Evolutionary conservation across 2,888 invertebrate species (phyloP), one percentile per base, ranked within the genome.

Genomic region (Eupelmus urozonus): DNA sequence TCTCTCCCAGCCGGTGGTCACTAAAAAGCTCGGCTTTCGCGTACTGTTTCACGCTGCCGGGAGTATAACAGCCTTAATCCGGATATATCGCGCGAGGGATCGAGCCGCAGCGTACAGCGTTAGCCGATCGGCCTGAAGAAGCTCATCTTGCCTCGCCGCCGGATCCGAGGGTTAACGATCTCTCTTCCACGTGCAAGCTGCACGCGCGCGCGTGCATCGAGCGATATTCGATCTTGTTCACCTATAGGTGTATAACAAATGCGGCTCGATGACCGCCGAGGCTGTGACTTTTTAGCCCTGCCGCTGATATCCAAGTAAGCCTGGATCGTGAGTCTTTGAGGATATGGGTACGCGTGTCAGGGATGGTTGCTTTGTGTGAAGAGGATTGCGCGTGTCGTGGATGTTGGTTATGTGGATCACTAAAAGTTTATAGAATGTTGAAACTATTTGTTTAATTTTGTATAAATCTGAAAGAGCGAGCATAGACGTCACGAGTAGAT

Each of bases 11-110:
- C n/a, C n/a, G n/a, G 62, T 60, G 51, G 76, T 49, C 81, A 76
- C 78, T 59, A 67, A 79, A 71, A 79, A 79, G 79, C 79, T 79
- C 79, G 23, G 71, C 62, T 75, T 79, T 78, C 78, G 42, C 20
- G 62, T 3, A 16, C 66, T 59, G 77, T 63, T 57, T 66, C 23
- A 45, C 25, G 51, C 69, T 59, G 76, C 16, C 20, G 57, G 27
- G 67, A 51, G 74, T 27, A 51, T 49, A 73, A 70, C 75, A 75
- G 29, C 60, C 67, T 80, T 78, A 78, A 80, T 78, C 78, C 78
- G 72, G 72, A 76, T 72, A 78, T 45, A 70, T 70, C 60, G 27
- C 49, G 63, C 25, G 76, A 29, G 40, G 11, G 40, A 18, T 23
- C n/a, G 62, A 20, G 62, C n/a, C n/a, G 23, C 9, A 66, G 29